These are phyloP conservation scores for Trachemys scripta DNA, from an alignment of 2,113 vertebrate species.

Conservation along the genomic window DNA sequence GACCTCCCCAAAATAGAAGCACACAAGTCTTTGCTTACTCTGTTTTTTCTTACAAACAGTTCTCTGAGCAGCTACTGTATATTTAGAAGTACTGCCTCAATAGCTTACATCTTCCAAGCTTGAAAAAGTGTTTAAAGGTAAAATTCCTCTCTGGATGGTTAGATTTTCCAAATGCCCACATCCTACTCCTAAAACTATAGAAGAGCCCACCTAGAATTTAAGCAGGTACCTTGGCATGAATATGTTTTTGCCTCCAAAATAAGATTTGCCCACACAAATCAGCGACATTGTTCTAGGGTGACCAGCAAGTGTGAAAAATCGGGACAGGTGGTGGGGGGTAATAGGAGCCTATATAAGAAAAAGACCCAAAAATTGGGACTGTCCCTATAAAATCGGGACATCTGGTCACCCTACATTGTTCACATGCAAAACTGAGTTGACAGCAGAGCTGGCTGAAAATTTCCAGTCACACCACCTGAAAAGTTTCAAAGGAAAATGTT, in stretches of 20 bases:
- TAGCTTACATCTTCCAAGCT: neutral
- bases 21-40: neutral
- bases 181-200: neutral
- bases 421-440: neutral
- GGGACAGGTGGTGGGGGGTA: too few relatives aligned
- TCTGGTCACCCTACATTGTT: neutral
- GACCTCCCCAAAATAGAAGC: neutral
- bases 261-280: slow-evolving; percentile 3
- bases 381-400: too few relatives aligned
- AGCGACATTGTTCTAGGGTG: neutral
- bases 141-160: slow-evolving; percentile 26
- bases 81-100: fast-evolving
- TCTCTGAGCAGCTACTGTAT: neutral
- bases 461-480: neutral
- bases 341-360: too few relatives aligned
- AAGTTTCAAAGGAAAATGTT: neutral
- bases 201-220: neutral
- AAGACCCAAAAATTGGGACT: too few relatives aligned
- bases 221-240: neutral
- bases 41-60: neutral
- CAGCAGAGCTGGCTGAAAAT: neutral
- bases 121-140: slow-evolving; percentile 27
- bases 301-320: too few relatives aligned
- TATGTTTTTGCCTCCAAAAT: neutral
- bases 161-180: neutral